Conservation (phyloP, 2,113 vertebrate genomes). For the Plotosus lineatus region DNA sequence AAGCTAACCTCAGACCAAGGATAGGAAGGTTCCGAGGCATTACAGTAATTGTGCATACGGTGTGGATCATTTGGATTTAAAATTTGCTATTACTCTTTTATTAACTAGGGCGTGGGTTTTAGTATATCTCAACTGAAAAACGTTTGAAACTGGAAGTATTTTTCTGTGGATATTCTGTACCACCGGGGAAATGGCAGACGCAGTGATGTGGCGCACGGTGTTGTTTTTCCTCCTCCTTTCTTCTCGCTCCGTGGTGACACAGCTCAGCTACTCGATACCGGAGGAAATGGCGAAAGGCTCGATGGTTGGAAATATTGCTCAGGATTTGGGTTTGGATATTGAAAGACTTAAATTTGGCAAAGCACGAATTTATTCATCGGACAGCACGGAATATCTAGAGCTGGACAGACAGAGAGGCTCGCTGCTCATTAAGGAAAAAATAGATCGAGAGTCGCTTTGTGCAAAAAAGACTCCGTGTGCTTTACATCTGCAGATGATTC, state of each 20-base stretch:
- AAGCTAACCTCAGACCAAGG: neutral
- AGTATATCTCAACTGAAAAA: neutral
- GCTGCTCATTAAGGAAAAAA: conserved; percentile 48
- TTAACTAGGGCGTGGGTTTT: neutral
- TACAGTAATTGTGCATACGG: neutral
- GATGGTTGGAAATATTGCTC: too few relatives aligned
- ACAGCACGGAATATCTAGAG: conserved; percentile 63
- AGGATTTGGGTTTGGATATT: conserved; percentile 65
- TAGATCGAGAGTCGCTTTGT: conserved; percentile 55
- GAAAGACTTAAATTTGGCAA: conserved; percentile 56
- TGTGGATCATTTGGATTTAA: neutral
- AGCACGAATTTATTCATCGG: conserved; percentile 64
- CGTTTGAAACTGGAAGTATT: neutral
- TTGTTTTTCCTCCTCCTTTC: conserved; percentile 31
- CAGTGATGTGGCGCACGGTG: conserved; percentile 45
- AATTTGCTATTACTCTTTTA: neutral
- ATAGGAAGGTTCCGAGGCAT: neutral
- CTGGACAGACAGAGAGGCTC: conserved; percentile 59
- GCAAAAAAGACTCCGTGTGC: too few relatives aligned
- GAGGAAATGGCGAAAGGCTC: conserved; percentile 68
- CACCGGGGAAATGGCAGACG: neutral
- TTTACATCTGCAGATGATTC: too few relatives aligned
- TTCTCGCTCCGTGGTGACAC: conserved; percentile 17
- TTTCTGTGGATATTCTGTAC: neutral
- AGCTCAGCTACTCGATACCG: conserved; percentile 51